These are phyloP conservation scores for Nanger granti DNA, from an alignment of 2,113 vertebrate species.

Conservation along the genomic window DNA sequence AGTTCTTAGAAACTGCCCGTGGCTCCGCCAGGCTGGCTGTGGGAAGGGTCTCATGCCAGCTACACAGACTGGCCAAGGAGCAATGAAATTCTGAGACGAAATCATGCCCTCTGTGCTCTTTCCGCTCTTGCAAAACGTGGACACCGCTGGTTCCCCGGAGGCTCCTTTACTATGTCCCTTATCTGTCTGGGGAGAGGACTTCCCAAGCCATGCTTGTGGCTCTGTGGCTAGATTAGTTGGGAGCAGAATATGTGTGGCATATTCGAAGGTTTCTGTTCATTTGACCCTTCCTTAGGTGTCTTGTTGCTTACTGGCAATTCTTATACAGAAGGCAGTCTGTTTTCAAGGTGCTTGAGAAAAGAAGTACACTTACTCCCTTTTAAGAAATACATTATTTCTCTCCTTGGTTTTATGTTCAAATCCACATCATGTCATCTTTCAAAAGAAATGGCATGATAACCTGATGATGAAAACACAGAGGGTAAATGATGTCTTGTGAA, in stretches of 20 bases:
- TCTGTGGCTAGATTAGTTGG: background rate
- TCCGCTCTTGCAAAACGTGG: background rate
- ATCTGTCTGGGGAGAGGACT: background rate
- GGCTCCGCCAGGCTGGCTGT: background rate
- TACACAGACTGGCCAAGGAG: background rate
- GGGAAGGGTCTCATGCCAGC: no score
- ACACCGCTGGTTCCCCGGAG: fast-evolving
- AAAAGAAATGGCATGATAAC: background rate
- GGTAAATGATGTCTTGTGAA: background rate
- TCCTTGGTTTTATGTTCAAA: background rate
- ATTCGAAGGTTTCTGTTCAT: background rate
- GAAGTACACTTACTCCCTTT: background rate
- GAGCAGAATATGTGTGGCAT: fast-evolving
- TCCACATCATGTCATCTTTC: background rate
- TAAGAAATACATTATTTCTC: background rate
- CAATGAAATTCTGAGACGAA: background rate
- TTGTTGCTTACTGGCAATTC: background rate
- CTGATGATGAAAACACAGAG: background rate
- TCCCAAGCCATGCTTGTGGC: background rate
- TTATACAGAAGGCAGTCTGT: background rate
- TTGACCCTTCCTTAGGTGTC: background rate
- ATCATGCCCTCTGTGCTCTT: background rate
- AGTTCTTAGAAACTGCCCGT: conserved; percentile 5
- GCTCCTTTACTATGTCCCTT: background rate
- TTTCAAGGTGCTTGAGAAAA: background rate